Evolutionary conservation across 2,113 vertebrate species (phyloP).

Genomic region (Crocuta crocuta): DNA sequence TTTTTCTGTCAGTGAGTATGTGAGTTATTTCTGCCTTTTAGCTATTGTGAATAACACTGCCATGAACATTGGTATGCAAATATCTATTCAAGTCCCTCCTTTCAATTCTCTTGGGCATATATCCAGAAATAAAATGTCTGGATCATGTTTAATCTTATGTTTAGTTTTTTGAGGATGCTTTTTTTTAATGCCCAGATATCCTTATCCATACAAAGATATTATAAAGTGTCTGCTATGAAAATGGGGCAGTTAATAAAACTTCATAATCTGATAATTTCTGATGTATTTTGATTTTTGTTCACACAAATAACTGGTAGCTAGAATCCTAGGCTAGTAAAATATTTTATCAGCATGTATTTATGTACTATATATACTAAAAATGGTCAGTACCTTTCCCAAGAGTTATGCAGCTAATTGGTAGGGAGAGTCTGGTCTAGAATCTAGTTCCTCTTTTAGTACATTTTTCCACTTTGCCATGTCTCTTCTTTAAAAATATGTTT

Average conservation of each 20-base stretch:
- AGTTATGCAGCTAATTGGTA: slow-evolving; percentile 37
- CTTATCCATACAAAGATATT: not conserved
- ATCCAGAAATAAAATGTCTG: not conserved
- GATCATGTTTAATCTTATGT: not conserved
- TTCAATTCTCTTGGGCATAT: not conserved
- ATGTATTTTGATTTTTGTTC: not conserved
- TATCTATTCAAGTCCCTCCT: not conserved
- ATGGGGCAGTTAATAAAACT: not conserved
- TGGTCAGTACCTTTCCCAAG: not conserved
- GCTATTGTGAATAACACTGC: not conserved
- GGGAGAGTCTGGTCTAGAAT: not conserved
- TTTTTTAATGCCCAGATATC: not conserved
- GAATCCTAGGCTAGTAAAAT: not conserved
- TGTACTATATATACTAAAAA: not conserved
- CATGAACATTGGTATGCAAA: not conserved
- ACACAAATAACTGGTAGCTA: not conserved
- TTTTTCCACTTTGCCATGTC: not conserved
- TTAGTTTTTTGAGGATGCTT: not conserved
- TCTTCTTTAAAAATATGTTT: not conserved
- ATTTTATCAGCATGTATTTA: not conserved
- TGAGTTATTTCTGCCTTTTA: not conserved
- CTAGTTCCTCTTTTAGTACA: slow-evolving; percentile 49
- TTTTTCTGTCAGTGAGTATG: not conserved
- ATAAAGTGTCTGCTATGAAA: not conserved
- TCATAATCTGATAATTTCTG: too few species aligned